Evolutionary conservation across 1,140 invertebrate species (phyloP).

Genomic region (Drosophila tristis): DNA sequence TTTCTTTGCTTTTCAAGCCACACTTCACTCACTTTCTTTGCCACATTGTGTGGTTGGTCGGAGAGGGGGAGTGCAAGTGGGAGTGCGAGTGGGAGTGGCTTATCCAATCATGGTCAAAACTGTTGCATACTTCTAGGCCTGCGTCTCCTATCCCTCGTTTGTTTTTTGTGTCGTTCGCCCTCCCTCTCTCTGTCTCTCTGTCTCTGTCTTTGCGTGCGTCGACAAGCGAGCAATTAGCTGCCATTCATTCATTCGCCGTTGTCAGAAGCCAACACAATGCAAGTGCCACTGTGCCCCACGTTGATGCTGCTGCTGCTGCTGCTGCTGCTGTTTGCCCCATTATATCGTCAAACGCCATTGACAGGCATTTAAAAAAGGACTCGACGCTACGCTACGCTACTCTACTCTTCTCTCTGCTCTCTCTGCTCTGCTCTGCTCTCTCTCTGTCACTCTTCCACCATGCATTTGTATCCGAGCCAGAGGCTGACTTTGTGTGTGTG

Average conservation of each 20-base stretch:
- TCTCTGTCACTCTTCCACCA: not conserved
- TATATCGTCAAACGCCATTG: slow-evolving; percentile 52
- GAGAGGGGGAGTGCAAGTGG: no score
- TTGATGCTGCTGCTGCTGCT: not conserved
- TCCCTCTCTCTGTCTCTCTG: not conserved
- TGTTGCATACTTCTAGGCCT: slow-evolving; percentile 18
- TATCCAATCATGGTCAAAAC: not conserved
- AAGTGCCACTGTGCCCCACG: not conserved
- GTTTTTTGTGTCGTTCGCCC: slow-evolving; percentile 13
- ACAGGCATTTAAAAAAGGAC: slow-evolving; percentile 56
- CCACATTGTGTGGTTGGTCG: no score
- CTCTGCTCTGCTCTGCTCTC: not conserved
- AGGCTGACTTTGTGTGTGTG: not conserved
- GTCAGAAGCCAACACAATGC: slow-evolving; percentile 32
- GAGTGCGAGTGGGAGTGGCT: not conserved
- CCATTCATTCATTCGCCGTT: slow-evolving; percentile 11
- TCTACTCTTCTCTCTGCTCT: not conserved
- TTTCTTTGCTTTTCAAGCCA: no score
- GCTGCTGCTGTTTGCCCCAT: not conserved
- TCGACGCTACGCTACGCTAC: not conserved
- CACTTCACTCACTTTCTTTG: no score
- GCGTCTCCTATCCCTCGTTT: not conserved
- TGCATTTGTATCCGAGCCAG: not conserved
- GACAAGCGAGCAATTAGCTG: slow-evolving; percentile 55
- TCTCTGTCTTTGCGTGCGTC: slow-evolving; percentile 9